Evolutionary conservation across 1,140 invertebrate species (phyloP), one percentile per base, ranked within the genome.

Genomic region (Apocrypta bakeri): DNA sequence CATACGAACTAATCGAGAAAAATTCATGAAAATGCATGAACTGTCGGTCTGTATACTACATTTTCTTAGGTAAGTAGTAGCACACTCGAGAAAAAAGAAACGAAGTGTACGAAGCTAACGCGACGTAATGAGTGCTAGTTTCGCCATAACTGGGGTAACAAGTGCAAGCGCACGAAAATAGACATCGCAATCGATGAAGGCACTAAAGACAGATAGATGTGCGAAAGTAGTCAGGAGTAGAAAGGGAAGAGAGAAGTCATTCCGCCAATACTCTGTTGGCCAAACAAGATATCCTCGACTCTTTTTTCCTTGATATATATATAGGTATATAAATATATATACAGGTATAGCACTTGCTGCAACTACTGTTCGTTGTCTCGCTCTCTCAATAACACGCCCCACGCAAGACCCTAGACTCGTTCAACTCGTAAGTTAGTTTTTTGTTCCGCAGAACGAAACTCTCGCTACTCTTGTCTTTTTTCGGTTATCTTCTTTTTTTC

Each of bases 211-310:
- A 37, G 48, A 77, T 77, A 64, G 29, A 77, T 29, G 27, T 12
- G 42, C 0, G 69, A 72, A 33, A 72, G 31, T 29, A 37, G 69
- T 14, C 8, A 9, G 63, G 69, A 37, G 37, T 72, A 40, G n/a
- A 74, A 56, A 40, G 61, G 48, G 21, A 48, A 63, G 17, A 48
- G 48, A 31, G 27, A 42, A 78, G 76, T 78, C 76, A 37, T 29
- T 81, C 74, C 29, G 31, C 14, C 73, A 29, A 68, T 77, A 64
- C 75, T 40, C 37, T 83, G 80, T 84, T 81, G 63, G 73, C 81
- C 83, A 82, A 85, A 85, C 79, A 85, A 84, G 80, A 85, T 79
- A 83, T 85, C 82, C 82, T 68, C 69, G 81, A 48, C 11, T 72
- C 42, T 25, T 48, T 74, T 56, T 66, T 66, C 74, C 37, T 40